These are phyloP conservation scores for Bimastos eiseni DNA, from an alignment of 2,888 invertebrate species.

Conservation along the genomic window DNA sequence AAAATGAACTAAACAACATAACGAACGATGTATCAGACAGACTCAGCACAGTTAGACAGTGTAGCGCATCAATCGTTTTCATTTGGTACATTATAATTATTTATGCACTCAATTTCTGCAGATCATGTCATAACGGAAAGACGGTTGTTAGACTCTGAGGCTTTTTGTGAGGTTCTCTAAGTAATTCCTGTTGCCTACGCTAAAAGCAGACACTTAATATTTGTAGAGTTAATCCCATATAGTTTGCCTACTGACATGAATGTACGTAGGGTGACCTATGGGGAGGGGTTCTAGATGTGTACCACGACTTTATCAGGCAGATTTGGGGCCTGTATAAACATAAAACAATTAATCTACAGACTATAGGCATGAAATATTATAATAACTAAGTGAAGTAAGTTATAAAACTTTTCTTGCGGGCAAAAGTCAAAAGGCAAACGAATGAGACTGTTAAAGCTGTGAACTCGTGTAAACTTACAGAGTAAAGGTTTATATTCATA, in stretches of 20 bases:
- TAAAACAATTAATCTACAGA: not conserved
- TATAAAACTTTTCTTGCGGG: not conserved
- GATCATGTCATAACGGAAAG: not conserved
- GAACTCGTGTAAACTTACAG: too few species aligned
- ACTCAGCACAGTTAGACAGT: not conserved
- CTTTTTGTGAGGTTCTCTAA: not conserved
- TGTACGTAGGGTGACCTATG: not conserved
- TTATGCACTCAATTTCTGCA: not conserved
- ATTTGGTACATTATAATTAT: not conserved
- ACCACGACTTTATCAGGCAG: not conserved
- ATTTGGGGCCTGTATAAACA: not conserved
- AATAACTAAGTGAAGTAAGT: not conserved
- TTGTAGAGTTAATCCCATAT: not conserved
- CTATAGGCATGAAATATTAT: not conserved
- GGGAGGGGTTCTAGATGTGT: not conserved
- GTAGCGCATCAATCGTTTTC: not conserved
- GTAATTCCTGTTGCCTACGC: not conserved
- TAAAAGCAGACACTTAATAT: not conserved
- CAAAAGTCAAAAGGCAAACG: not conserved
- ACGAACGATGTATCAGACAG: not conserved
- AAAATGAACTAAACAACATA: not conserved
- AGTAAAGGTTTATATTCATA: too few species aligned
- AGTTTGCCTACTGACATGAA: not conserved
- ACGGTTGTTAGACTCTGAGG: not conserved
- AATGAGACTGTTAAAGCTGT: not conserved